Evolutionary conservation across 2,113 vertebrate genomes (phyloP).

Genomic region (Mastomys coucha): DNA sequence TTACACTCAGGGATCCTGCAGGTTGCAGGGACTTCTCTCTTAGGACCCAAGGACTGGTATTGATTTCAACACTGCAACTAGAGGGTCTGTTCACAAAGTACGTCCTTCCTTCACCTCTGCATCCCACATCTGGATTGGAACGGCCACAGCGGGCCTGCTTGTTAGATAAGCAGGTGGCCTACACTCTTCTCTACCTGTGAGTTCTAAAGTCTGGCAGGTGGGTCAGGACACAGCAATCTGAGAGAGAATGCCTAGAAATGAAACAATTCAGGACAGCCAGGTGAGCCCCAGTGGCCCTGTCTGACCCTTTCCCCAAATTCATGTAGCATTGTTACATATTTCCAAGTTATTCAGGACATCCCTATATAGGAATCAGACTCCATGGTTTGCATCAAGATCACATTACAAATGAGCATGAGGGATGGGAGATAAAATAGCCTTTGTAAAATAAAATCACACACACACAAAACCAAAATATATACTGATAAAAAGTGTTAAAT

Average conservation of each 20-base stretch:
- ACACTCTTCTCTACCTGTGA: background rate
- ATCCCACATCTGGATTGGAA: background rate
- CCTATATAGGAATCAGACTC: background rate
- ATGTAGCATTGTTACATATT: background rate
- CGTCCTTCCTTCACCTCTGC: background rate
- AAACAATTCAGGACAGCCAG: background rate
- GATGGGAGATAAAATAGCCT: background rate
- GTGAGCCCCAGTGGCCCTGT: background rate
- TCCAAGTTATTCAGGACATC: background rate
- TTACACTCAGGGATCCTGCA: background rate
- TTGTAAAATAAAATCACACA: background rate
- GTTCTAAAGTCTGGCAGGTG: background rate
- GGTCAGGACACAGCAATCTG: background rate
- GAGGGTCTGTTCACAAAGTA: background rate
- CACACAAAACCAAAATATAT: background rate
- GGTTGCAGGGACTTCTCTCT: background rate
- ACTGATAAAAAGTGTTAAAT: background rate
- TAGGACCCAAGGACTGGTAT: background rate
- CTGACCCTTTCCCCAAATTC: background rate
- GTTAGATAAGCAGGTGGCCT: background rate
- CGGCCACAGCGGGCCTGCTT: background rate
- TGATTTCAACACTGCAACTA: background rate
- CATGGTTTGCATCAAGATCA: background rate
- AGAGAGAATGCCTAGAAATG: background rate
- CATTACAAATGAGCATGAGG: background rate